Evolutionary conservation across 1,140 invertebrate species (phyloP).

Genomic region (Ladona fulva): DNA sequence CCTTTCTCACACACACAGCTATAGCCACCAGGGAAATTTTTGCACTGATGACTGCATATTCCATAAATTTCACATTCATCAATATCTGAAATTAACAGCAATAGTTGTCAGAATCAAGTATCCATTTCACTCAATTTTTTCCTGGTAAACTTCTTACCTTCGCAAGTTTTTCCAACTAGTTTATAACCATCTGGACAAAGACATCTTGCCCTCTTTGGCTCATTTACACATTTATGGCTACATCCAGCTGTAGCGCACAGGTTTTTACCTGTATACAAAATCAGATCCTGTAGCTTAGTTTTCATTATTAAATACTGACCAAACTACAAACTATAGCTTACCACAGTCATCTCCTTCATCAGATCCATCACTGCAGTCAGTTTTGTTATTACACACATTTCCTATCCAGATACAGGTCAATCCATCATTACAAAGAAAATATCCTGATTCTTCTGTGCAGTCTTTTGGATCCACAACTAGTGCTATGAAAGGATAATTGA

Average conservation of each 20-base stretch:
- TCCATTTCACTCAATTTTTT: background rate
- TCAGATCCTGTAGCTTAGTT: too few species aligned
- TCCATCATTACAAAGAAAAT: slow-evolving; percentile 47
- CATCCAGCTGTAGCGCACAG: slow-evolving; percentile 13
- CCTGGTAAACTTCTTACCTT: background rate
- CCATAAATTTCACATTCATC: slow-evolving; percentile 71
- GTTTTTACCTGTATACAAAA: background rate
- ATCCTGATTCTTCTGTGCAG: slow-evolving; percentile 37
- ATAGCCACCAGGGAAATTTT: slow-evolving; percentile 66
- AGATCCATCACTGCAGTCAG: slow-evolving; percentile 36
- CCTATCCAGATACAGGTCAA: slow-evolving; percentile 51
- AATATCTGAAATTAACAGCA: slow-evolving; percentile 46
- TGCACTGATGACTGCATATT: slow-evolving; percentile 75
- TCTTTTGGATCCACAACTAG: slow-evolving; percentile 27
- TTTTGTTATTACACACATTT: slow-evolving; percentile 36
- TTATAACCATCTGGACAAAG: slow-evolving; percentile 38
- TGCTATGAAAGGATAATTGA: too few species aligned
- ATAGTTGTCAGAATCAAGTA: background rate
- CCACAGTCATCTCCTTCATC: slow-evolving; percentile 32
- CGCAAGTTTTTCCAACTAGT: slow-evolving; percentile 14
- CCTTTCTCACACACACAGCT: slow-evolving; percentile 68
- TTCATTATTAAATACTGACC: too few species aligned
- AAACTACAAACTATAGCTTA: background rate
- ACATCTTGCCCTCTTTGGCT: slow-evolving; percentile 37
- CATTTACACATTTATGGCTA: slow-evolving; percentile 28